Percentiles rank a stretch among this genome's conserved stretches.
phyloP scores from a whole-genome alignment of 2,888 invertebrate genomes.

The Chymomyza procnemis region DNA sequence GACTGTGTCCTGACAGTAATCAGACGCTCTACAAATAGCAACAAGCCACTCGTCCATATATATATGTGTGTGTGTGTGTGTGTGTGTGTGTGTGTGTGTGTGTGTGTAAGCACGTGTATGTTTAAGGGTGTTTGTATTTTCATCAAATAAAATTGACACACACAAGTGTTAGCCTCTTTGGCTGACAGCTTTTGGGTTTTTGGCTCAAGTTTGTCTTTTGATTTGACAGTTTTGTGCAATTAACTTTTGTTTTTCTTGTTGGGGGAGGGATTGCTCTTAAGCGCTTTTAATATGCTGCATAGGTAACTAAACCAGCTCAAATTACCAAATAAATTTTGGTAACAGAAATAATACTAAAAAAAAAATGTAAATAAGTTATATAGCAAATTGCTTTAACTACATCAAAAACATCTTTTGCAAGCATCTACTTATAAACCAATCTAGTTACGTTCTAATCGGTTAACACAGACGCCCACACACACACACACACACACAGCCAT shows the following conservation, averaged over 20 bases:
- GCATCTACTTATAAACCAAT: slow-evolving; percentile 47
- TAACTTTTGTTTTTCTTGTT: slow-evolving; percentile 49
- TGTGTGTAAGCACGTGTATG: slow-evolving; percentile 5
- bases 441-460: slow-evolving; percentile 69
- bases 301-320: slow-evolving; percentile 1
- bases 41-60: slow-evolving; percentile 55
- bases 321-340: neutral
- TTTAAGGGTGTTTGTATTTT: slow-evolving; percentile 61
- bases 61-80: neutral
- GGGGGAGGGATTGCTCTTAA: no score
- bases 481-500: slow-evolving; percentile 19
- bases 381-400: slow-evolving; percentile 63
- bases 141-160: slow-evolving; percentile 73
- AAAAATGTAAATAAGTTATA: slow-evolving; percentile 12
- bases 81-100: neutral
- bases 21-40: slow-evolving; percentile 72
- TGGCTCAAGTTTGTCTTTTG: slow-evolving; percentile 51
- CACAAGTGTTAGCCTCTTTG: slow-evolving; percentile 72
- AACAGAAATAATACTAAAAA: neutral
- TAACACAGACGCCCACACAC: slow-evolving; percentile 39
- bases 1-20: slow-evolving; percentile 61
- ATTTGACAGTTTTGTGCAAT: slow-evolving; percentile 73
- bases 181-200: slow-evolving; percentile 50
- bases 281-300: neutral
- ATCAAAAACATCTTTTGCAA: slow-evolving; percentile 65